Evolutionary conservation across 1,140 invertebrate genomes (phyloP).

Genomic region (Drosophila melanica): DNA sequence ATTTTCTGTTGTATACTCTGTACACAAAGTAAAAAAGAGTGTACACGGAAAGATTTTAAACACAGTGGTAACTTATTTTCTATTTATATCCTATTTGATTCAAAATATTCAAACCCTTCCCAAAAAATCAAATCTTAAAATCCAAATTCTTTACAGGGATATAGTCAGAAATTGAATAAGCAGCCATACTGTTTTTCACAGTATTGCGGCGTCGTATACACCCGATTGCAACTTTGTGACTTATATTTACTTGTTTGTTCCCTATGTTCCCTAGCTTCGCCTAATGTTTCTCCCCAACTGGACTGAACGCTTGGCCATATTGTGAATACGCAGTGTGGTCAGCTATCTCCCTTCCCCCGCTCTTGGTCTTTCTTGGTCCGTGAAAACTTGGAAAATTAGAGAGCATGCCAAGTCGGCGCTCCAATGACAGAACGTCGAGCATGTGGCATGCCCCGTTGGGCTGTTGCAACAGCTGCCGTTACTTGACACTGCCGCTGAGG

Average conservation of each 20-base stretch:
- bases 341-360: background rate
- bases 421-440: conserved; percentile 11
- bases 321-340: conserved; percentile 6
- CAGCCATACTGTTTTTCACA: no score
- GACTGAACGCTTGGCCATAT: background rate
- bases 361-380: background rate
- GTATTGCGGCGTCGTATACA: no score
- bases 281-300: background rate
- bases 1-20: background rate
- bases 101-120: no score
- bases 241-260: no score
- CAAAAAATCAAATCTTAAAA: no score
- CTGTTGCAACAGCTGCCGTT: conserved; percentile 61
- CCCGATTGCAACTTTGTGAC: no score
- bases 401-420: conserved; percentile 19
- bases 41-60: no score
- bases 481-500: conserved; percentile 35
- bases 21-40: no score
- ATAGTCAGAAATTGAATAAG: no score
- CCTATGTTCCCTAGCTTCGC: background rate
- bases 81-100: no score
- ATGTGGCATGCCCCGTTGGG: conserved; percentile 7
- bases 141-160: no score
- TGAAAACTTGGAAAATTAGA: conserved; percentile 38
- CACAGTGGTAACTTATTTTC: no score